A percentile compares a stretch with the other conserved stretches of the same genome.
phyloP scores from a whole-genome alignment of 2,113 vertebrate genomes.

The Mormyrus iriodes region DNA sequence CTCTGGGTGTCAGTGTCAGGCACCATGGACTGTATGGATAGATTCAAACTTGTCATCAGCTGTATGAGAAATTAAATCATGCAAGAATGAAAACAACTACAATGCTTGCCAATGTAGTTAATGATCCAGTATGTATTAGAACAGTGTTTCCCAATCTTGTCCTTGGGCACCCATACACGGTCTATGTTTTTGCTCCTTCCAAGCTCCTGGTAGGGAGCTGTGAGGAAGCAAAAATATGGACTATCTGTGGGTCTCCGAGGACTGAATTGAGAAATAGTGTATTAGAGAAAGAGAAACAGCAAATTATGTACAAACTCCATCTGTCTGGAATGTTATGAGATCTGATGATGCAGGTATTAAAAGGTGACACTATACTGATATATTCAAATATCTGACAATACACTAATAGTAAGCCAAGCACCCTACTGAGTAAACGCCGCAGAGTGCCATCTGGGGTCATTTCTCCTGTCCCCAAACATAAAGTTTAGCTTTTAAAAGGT shows the following conservation, averaged over 20 bases:
- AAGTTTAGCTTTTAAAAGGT: not conserved
- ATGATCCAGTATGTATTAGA: not conserved
- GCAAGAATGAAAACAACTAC: not conserved
- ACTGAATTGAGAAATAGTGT: not conserved
- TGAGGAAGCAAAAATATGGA: not conserved
- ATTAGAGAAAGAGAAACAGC: not conserved
- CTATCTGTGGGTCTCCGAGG: not conserved
- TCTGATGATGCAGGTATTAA: not conserved
- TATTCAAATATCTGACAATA: not conserved
- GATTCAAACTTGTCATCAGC: no score
- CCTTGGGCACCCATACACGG: not conserved
- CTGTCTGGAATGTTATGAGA: not conserved
- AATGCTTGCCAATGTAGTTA: not conserved
- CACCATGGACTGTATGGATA: not conserved
- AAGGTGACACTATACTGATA: not conserved
- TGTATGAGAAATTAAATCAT: no score
- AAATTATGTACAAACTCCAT: not conserved
- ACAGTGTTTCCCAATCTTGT: not conserved
- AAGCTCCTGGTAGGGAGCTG: not conserved
- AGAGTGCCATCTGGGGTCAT: not conserved
- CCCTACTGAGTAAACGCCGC: not conserved
- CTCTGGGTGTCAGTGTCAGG: not conserved
- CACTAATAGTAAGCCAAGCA: not conserved
- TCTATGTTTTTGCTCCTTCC: not conserved
- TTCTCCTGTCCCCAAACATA: not conserved